A percentile compares a stretch with the other conserved stretches of the same genome.
phyloP scores from a whole-genome alignment of 2,888 invertebrate species.

The Celastrina argiolus region DNA sequence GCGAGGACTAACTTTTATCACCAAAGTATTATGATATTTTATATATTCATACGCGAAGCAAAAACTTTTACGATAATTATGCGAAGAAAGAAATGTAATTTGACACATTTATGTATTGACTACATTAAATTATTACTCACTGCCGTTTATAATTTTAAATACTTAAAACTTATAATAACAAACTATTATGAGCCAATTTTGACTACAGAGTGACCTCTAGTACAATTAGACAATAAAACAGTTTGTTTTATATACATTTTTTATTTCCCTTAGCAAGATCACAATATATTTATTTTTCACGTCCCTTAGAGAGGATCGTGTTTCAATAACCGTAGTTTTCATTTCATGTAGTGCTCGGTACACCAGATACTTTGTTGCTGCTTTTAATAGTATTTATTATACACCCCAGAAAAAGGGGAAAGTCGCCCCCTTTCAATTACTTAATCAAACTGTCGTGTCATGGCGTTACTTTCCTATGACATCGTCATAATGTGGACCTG shows the following conservation, averaged over 20 bases:
- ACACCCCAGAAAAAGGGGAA: neutral
- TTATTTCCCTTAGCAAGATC: neutral
- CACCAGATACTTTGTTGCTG: neutral
- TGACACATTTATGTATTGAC: too few species aligned
- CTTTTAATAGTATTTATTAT: slow-evolving; percentile 6
- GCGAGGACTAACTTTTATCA: neutral
- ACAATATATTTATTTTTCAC: neutral
- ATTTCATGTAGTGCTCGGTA: slow-evolving; percentile 6
- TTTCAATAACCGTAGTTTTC: neutral
- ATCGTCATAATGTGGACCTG: slow-evolving; percentile 61
- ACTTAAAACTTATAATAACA: too few species aligned
- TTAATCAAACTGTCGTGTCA: slow-evolving; percentile 33
- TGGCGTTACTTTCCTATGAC: slow-evolving; percentile 43
- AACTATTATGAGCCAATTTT: too few species aligned
- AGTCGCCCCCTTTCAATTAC: slow-evolving; percentile 18
- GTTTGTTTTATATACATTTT: too few species aligned
- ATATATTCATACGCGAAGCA: too few species aligned
- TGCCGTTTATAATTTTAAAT: too few species aligned
- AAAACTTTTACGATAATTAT: too few species aligned
- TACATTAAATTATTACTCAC: too few species aligned
- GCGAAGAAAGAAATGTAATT: too few species aligned
- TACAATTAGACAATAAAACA: too few species aligned
- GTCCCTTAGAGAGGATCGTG: neutral
- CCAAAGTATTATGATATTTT: too few species aligned
- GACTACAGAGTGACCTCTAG: too few species aligned